These are phyloP conservation scores for Geothlypis trichas DNA, from an alignment of 2,113 vertebrate genomes.

Conservation along the genomic window DNA sequence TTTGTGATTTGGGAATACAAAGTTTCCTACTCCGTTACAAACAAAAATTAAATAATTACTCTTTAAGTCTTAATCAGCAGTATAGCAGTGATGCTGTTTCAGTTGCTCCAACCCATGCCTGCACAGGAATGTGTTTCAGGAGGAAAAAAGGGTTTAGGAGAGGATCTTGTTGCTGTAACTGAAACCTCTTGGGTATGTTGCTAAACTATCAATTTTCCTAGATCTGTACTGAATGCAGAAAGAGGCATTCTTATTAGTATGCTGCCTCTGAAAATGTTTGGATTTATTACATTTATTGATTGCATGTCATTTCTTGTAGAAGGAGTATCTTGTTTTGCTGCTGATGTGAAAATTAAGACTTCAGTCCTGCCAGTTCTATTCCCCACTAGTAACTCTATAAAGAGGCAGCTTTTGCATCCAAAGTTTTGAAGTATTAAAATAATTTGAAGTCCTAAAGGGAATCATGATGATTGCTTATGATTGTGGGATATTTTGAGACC, in stretches of 20 bases:
- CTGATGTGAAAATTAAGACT: conserved; percentile 44
- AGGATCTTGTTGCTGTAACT: neutral
- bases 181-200: neutral
- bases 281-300: conserved; percentile 51
- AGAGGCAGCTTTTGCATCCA: neutral
- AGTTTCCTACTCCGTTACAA: neutral
- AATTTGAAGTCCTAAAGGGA: neutral
- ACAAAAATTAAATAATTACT: neutral
- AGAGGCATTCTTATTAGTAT: conserved; percentile 7
- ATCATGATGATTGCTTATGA: neutral
- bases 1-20: neutral
- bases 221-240: neutral
- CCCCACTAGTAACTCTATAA: neutral
- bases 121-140: neutral
- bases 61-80: neutral
- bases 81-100: neutral
- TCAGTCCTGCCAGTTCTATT: neutral
- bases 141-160: neutral
- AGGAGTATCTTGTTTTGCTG: conserved; percentile 25
- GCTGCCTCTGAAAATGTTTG: conserved; percentile 11
- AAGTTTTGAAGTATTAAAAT: neutral
- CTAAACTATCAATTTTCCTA: neutral
- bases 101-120: neutral
- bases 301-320: conserved; percentile 3
- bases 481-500: neutral